phyloP scores from a whole-genome alignment of 1,140 invertebrate species.

The Chionoecetes opilio region DNA sequence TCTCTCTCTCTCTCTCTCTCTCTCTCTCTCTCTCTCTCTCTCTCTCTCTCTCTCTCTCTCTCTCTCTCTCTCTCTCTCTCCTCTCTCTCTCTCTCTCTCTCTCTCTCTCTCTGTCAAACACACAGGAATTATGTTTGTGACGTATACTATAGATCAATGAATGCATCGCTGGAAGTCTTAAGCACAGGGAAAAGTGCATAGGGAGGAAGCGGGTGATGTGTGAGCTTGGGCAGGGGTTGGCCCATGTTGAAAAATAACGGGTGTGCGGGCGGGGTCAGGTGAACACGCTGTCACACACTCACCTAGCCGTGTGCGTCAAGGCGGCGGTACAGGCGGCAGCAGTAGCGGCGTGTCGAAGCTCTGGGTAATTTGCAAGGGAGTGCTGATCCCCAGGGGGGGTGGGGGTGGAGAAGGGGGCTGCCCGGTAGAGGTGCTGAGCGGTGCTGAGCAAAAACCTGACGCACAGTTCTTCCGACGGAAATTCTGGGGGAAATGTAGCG shows the following conservation, averaged over 20 bases:
- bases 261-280: not conserved
- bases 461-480: constrained; percentile 61
- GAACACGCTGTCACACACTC: not conserved
- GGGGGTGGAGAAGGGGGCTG: not conserved
- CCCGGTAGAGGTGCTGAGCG: constrained; percentile 8
- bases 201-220: not conserved
- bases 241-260: not conserved
- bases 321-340: not conserved
- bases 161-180: not conserved
- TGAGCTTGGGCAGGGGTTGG: not conserved
- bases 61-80: not conserved
- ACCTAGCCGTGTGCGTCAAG: not conserved
- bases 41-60: not conserved
- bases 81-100: not conserved
- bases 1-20: too few species aligned
- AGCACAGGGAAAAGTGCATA: not conserved
- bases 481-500: constrained; percentile 65
- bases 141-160: too few species aligned
- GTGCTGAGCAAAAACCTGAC: constrained; percentile 50
- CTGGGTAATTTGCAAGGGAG: not conserved
- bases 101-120: not conserved
- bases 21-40: too few species aligned
- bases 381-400: not conserved
- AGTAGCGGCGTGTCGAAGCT: not conserved
- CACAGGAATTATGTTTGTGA: not conserved